Percentiles rank a stretch among this genome's conserved stretches.
phyloP scores from a whole-genome alignment of 2,797 vertebrate species.

The Carcharodon carcharias region DNA sequence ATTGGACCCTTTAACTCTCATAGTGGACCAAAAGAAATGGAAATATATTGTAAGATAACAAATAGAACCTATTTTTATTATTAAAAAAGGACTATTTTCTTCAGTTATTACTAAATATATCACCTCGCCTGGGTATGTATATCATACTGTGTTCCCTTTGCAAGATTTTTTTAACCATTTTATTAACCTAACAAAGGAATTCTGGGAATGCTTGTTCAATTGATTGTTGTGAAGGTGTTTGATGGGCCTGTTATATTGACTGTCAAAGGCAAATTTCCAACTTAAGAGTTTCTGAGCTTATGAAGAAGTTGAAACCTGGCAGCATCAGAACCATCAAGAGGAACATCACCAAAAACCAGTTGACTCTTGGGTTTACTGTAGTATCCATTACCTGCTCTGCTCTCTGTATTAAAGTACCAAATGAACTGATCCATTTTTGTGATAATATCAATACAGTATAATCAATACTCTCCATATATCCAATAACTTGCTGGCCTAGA shows the following conservation, averaged over 20 bases:
- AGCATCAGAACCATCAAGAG: background rate
- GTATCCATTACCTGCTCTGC: background rate
- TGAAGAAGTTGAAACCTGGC: background rate
- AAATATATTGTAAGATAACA: slow-evolving; percentile 99
- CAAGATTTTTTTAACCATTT: slow-evolving; percentile 77
- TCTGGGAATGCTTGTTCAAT: slow-evolving; percentile 44
- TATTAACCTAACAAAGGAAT: slow-evolving; percentile 54
- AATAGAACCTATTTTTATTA: slow-evolving; percentile 99
- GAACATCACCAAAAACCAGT: background rate
- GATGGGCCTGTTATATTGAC: background rate
- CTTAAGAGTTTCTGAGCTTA: background rate
- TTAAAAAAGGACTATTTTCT: slow-evolving; percentile 79
- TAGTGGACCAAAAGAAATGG: slow-evolving; percentile 66
- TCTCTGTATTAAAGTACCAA: background rate
- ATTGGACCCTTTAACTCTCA: slow-evolving; percentile 50
- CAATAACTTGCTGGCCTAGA: background rate
- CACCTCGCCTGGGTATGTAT: slow-evolving; percentile 72
- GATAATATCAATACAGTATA: background rate
- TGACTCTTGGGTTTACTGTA: background rate
- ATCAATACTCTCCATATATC: background rate
- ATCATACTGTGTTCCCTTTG: slow-evolving; percentile 91
- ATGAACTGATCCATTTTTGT: background rate
- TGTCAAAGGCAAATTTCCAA: background rate
- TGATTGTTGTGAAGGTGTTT: slow-evolving; percentile 32
- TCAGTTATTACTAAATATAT: slow-evolving; percentile 76